Evolutionary conservation across 2,113 vertebrate species (phyloP), one percentile per base, ranked within the genome.

Genomic region (Passer domesticus): DNA sequence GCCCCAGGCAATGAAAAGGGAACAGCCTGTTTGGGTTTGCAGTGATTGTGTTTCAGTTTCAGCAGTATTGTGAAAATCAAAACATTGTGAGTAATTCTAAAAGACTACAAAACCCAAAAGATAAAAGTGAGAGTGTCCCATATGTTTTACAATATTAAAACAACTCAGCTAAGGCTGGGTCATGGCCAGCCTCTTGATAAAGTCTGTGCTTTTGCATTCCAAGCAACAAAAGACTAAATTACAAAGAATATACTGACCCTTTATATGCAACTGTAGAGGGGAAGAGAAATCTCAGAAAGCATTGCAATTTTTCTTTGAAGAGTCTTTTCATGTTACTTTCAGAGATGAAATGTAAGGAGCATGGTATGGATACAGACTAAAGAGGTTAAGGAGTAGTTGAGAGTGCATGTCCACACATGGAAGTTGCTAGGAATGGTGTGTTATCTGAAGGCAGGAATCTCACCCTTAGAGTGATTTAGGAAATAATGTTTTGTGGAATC

Each of bases 141-240:
- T 28, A n/a, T 78, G 86, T 89, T 94, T 83, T 70, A 55, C 77
- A 90, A 13, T 74, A 68, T 56, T 83, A 55, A 81, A 92, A 52
- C 76, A 90, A 74, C 59, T 92, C 83, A 74, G 1, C 55, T 77
- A 30, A 47, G 86, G 69, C 68, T 94, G 91, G 43, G 52, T 77
- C 64, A 35, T 9, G 2, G 47, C 64, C 89, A 93, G 60, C 41
- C 64, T 81, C 80, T 56, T 89, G 81, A 59, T 89, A 84, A 83
- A 85, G 44, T 20, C 47, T 78, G 8, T 3, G 21, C 64, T 92
- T 93, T 44, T 89, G 52, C 56, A 78, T 95, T 78, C 72, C 21
- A 44, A 86, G 76, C 86, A 92, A 78, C 44, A 81, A 89, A 93
- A 63, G 55, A 83, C 47, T 74, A 89, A 86, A 91, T 72, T 35